Evolutionary conservation across 2,888 invertebrate genomes (phyloP).

Genomic region (Drosophila monieri): DNA sequence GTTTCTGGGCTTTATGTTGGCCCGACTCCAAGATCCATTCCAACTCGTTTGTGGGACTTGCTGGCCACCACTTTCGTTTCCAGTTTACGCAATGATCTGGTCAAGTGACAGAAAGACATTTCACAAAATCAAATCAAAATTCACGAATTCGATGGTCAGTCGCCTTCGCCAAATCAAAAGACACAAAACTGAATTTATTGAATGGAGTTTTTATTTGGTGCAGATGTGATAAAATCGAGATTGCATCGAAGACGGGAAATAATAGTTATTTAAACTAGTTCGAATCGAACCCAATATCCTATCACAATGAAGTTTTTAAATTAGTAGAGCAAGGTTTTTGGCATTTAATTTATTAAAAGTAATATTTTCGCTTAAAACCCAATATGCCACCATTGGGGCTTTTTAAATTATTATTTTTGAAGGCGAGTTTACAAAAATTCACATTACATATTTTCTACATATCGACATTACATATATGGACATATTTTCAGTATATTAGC

Average conservation of each 20-base stretch:
- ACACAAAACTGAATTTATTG: slow-evolving; percentile 10
- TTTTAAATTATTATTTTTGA: no score
- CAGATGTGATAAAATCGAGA: slow-evolving; percentile 13
- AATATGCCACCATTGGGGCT: not conserved
- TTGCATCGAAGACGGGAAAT: slow-evolving; percentile 5
- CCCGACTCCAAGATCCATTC: slow-evolving; percentile 30
- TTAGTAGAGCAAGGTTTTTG: not conserved
- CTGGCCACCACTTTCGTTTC: slow-evolving; percentile 68
- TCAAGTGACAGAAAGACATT: slow-evolving; percentile 44
- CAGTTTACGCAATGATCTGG: slow-evolving; percentile 59
- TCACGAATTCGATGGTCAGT: slow-evolving; percentile 29
- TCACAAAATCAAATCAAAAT: slow-evolving; percentile 49
- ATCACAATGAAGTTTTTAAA: not conserved
- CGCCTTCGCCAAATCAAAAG: not conserved
- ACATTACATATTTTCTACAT: no score
- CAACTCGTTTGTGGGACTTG: slow-evolving; percentile 41
- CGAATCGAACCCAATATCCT: not conserved
- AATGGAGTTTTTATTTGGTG: slow-evolving; percentile 20
- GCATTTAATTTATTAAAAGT: not conserved
- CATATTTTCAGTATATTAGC: no score
- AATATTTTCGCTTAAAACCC: not conserved
- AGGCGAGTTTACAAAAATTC: no score
- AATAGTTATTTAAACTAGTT: slow-evolving; percentile 1
- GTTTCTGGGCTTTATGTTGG: slow-evolving; percentile 18
- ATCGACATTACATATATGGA: no score